Percentiles rank a stretch among this genome's conserved stretches.
These are phyloP conservation scores for Acanthurus lineatus DNA, from an alignment of 2,797 vertebrate species.

Conservation along the genomic window DNA sequence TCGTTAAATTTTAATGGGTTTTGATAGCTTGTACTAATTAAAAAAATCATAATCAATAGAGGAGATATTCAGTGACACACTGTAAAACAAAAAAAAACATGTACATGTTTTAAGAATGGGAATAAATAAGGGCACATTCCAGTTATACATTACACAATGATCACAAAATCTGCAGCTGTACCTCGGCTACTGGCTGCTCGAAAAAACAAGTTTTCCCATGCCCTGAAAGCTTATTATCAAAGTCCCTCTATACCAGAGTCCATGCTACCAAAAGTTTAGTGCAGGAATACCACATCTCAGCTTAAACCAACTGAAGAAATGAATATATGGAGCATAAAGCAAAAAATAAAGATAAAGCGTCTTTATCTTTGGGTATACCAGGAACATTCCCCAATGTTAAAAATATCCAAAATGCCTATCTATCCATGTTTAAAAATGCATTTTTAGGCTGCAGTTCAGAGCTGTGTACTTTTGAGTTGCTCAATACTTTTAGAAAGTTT, in stretches of 20 bases:
- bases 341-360: conserved; percentile 18
- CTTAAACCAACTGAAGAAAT: conserved; percentile 11
- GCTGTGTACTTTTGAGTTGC: background rate
- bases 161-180: conserved; percentile 25
- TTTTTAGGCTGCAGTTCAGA: conserved; percentile 51
- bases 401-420: conserved; percentile 33
- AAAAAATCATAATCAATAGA: conserved; percentile 37
- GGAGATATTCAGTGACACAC: conserved; percentile 24
- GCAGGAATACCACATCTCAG: conserved; percentile 28
- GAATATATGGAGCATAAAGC: conserved; percentile 27
- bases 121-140: conserved; percentile 34
- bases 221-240: conserved; percentile 30
- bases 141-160: conserved; percentile 15
- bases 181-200: conserved; percentile 30
- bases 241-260: conserved; percentile 6
- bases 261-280: conserved; percentile 30
- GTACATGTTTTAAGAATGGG: conserved; percentile 32
- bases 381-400: conserved; percentile 65
- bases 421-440: conserved; percentile 11
- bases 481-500: background rate
- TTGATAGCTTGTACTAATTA: conserved; percentile 30
- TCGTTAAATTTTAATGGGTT: conserved; percentile 33
- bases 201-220: conserved; percentile 33
- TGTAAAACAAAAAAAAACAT: background rate
- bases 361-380: conserved; percentile 61